Percentiles rank a stretch among this genome's conserved stretches.
Conservation (phyloP, 2,113 vertebrate genomes). For the Falco punctatus region DNA sequence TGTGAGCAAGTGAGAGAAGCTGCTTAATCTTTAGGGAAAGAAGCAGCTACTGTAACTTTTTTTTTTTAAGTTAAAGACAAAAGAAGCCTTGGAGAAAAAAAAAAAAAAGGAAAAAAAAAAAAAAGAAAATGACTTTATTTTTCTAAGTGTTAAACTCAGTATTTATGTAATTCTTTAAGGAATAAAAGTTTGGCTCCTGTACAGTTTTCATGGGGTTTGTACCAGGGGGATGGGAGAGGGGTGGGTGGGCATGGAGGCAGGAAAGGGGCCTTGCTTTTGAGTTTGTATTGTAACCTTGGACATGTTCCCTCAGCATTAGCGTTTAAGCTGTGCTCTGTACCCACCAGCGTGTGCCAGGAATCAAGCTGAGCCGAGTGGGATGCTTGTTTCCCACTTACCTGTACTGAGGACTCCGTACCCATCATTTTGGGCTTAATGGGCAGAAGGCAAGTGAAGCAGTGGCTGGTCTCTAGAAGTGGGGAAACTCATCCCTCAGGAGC, state of each 20-base stretch:
- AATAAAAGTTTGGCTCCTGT: constrained; percentile 76
- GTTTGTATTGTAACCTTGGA: constrained; percentile 72
- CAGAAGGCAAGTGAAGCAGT: background rate
- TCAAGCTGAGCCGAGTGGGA: background rate
- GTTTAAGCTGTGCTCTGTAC: constrained; percentile 64
- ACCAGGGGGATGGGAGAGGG: constrained; percentile 49
- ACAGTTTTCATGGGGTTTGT: constrained; percentile 76
- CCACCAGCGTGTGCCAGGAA: constrained; percentile 32
- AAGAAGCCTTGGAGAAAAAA: constrained; percentile 70
- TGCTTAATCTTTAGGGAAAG: constrained; percentile 72
- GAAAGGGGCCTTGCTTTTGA: constrained; percentile 69
- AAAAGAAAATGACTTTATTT: constrained; percentile 86
- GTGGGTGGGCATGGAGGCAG: constrained; percentile 52
- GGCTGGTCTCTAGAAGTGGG: background rate
- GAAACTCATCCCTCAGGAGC: background rate
- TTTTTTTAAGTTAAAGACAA: constrained; percentile 75
- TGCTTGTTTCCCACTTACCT: background rate
- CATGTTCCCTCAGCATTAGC: constrained; percentile 72
- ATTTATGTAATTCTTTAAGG: constrained; percentile 88
- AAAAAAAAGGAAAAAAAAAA: background rate
- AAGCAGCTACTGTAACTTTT: constrained; percentile 79
- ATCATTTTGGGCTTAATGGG: background rate
- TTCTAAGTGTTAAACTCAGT: constrained; percentile 88
- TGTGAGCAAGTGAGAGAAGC: constrained; percentile 60
- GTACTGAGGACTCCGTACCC: background rate